Conservation (phyloP, 1,140 invertebrate species). For the Bombus turneri region DNA sequence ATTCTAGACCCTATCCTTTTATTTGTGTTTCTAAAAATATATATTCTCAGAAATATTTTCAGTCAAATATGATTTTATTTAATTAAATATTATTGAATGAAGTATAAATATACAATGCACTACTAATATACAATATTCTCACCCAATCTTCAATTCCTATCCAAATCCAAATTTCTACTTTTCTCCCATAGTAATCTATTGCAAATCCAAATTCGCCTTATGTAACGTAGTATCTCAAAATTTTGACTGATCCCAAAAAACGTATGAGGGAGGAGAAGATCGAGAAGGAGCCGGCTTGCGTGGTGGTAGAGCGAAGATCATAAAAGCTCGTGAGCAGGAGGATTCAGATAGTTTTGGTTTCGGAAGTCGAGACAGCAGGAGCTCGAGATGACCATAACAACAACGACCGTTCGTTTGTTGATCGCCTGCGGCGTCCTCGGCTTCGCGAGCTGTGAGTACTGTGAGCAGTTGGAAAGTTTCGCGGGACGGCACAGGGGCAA, state of each 20-base stretch:
- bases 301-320: conserved; percentile 64
- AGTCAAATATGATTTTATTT: too few relatives aligned
- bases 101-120: background rate
- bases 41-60: too few relatives aligned
- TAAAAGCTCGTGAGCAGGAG: conserved; percentile 73
- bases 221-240: background rate
- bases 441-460: conserved; percentile 61
- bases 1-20: too few relatives aligned
- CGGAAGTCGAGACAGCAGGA: conserved; percentile 58
- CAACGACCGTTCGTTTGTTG: conserved; percentile 54
- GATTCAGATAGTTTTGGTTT: conserved; percentile 72
- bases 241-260: background rate
- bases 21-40: too few relatives aligned
- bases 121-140: too few relatives aligned
- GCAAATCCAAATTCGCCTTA: background rate
- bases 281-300: background rate
- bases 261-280: background rate
- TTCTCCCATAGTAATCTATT: background rate
- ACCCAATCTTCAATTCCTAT: background rate
- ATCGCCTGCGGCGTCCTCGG: conserved; percentile 60
- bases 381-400: conserved; percentile 54
- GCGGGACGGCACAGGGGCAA: background rate
- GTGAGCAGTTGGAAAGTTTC: too few relatives aligned
- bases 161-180: background rate
- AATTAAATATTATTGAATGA: too few relatives aligned